Base-by-base conservation (phyloP, 2,888 invertebrate species). In the Leptarthrus brevirostris region DNA sequence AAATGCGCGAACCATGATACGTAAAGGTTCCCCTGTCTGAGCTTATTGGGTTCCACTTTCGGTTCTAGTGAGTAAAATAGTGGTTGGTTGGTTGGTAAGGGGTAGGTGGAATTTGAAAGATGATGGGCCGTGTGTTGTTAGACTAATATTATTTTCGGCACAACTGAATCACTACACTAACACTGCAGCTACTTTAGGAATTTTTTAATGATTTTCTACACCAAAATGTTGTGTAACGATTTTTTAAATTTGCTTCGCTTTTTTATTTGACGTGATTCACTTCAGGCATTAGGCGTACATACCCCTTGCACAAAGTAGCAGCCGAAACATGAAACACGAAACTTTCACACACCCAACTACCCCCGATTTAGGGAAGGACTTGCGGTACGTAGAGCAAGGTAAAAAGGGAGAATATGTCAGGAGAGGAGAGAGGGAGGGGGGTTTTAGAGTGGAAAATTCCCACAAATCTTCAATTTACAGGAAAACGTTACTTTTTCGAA, bases 391-490 rank as follows among this genome's bases (percentile, higher is more conserved):
- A 54, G 30, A 26, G 26, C 5, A 54, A 26, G 24, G 30, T 26
- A 18, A 8, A 22, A 26, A 26, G 54, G 54, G 12, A n/a, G 26
- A 26, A 56, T 14, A n/a, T 5, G 14, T 14, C 14, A 16, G 16
- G 1, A 56, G 56, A 30, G 56, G 30, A 34, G 22, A 8, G 1
- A 56, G 56, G 56, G 56, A 16, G 16, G 22, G 10, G 44, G 61
- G 22, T 8, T 36, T 18, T 47, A n/a, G 8, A 44, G 20, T 64
- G 64, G 64, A 64, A 64, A 64, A 64, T 64, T 64, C 4, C 64
- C 64, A 64, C 34, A 64, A 64, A 22, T 16, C 4, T 64, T 44
- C 18, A 18, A 8, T 5, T 5, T 8, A 12, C 6, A 52, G n/a
- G 18, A 8, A 10, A 20, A 18, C 18, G 52, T 52, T 18, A 18